Evolutionary conservation across 2,113 vertebrate species (phyloP).

Genomic region (Salvator merianae): DNA sequence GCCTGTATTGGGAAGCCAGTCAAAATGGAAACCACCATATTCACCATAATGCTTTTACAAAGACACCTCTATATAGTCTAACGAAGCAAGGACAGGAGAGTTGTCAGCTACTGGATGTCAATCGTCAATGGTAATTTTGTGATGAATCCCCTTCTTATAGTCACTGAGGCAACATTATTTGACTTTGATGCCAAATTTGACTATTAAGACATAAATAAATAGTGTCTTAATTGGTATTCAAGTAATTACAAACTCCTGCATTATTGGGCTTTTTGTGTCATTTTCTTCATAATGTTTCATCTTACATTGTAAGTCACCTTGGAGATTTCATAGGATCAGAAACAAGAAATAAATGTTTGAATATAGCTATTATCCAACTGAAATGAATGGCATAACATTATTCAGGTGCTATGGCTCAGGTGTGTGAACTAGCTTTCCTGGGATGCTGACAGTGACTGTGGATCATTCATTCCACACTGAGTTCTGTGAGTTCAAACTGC

Average conservation of each 20-base stretch:
- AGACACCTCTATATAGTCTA: slow-evolving; percentile 18
- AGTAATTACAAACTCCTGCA: neutral
- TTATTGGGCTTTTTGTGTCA: neutral
- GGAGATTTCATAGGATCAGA: neutral
- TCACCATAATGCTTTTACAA: no score
- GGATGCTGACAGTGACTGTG: neutral
- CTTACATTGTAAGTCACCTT: neutral
- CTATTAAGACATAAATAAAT: neutral
- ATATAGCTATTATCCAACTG: neutral
- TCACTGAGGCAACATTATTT: neutral
- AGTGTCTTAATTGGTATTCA: neutral
- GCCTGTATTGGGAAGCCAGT: no score
- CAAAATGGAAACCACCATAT: no score
- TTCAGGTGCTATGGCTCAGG: neutral
- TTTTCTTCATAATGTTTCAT: neutral
- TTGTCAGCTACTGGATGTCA: no score
- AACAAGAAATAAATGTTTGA: neutral
- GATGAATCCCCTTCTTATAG: neutral
- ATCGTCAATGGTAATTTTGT: slow-evolving; percentile 20
- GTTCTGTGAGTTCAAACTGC: slow-evolving; percentile 34
- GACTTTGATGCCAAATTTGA: neutral
- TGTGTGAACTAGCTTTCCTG: neutral
- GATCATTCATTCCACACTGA: neutral
- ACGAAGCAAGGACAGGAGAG: neutral
- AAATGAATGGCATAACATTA: neutral